These are phyloP conservation scores for Noctua fimbriata DNA, from an alignment of 2,888 invertebrate species.

Conservation along the genomic window DNA sequence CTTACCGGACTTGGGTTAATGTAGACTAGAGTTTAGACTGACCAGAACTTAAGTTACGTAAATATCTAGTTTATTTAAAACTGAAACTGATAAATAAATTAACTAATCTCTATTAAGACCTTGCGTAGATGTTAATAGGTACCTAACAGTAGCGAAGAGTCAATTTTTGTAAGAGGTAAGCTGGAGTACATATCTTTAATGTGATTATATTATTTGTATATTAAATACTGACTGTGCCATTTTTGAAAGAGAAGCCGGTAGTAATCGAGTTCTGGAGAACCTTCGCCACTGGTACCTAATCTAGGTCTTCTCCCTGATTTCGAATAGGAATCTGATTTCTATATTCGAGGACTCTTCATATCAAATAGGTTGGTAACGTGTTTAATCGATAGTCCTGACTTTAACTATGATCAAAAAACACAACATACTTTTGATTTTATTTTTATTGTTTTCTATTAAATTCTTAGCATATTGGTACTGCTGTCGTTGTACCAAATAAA, in stretches of 20 bases:
- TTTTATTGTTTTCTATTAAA: neutral
- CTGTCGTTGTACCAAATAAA: neutral
- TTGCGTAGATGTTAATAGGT: neutral
- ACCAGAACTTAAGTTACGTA: neutral
- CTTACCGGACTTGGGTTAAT: slow-evolving; percentile 26
- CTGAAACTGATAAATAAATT: slow-evolving; percentile 10
- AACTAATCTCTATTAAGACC: neutral
- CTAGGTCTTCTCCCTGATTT: neutral
- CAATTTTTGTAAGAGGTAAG: too few relatives aligned
- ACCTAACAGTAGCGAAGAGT: too few relatives aligned
- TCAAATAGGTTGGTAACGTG: neutral
- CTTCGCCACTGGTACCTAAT: too few relatives aligned
- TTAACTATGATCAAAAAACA: neutral
- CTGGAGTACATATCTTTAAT: too few relatives aligned
- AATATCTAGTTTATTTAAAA: slow-evolving; percentile 11
- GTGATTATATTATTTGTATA: too few relatives aligned
- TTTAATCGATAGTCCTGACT: neutral
- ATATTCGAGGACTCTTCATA: neutral
- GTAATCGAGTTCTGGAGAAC: too few relatives aligned
- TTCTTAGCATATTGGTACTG: neutral
- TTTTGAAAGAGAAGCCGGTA: too few relatives aligned
- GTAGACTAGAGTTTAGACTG: slow-evolving; percentile 14
- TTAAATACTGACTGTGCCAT: too few relatives aligned
- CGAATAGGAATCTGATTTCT: neutral
- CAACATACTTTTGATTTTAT: neutral